Conservation (phyloP, 2,888 invertebrate species). For the Hydropsyche betteni region DNA sequence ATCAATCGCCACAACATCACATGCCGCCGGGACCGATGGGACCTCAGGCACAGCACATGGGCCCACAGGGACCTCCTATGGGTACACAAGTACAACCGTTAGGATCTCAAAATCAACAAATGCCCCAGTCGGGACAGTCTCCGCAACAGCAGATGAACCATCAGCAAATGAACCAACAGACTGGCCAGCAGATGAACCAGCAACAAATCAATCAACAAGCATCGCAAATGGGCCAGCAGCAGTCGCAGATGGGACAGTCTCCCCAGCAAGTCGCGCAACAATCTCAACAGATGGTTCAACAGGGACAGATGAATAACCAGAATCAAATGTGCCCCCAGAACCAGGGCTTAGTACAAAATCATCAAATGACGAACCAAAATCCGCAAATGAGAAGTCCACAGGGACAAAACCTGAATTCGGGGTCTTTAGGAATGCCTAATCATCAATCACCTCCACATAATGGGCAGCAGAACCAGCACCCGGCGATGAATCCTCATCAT, state of each 20-base stretch:
- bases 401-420: conserved; percentile 57
- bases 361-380: conserved; percentile 61
- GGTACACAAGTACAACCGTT: conserved; percentile 64
- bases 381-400: conserved; percentile 62
- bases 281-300: conserved; percentile 54
- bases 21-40: conserved; percentile 50
- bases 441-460: conserved; percentile 49
- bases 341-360: conserved; percentile 57
- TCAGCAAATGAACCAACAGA: conserved; percentile 54
- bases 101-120: conserved; percentile 59
- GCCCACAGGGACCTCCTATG: conserved; percentile 63
- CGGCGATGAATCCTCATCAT: conserved; percentile 56
- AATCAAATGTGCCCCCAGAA: conserved; percentile 56
- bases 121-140: conserved; percentile 53
- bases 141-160: conserved; percentile 53
- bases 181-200: conserved; percentile 61
- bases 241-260: conserved; percentile 64
- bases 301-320: conserved; percentile 58
- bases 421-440: conserved; percentile 50
- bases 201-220: conserved; percentile 55
- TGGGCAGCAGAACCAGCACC: conserved; percentile 56
- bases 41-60: conserved; percentile 55
- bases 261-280: conserved; percentile 64
- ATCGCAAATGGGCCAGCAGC: conserved; percentile 57
- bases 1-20: conserved; percentile 53